phyloP scores from a whole-genome alignment of 1,140 invertebrate genomes.

The Zeugodacus cucurbitae region DNA sequence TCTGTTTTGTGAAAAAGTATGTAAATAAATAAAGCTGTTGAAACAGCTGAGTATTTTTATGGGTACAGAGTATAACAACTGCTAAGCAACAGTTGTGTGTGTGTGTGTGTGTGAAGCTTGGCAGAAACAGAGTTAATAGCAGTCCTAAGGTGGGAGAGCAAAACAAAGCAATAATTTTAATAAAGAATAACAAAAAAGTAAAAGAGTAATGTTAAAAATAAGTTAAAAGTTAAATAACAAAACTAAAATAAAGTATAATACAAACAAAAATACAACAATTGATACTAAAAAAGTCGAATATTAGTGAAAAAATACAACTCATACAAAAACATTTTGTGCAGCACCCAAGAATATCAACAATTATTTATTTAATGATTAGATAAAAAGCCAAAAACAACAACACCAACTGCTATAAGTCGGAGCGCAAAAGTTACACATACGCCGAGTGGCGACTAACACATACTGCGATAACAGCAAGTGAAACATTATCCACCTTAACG shows the following conservation, averaged over 20 bases:
- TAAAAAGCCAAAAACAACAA: neutral
- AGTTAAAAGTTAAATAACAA: neutral
- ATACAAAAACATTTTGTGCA: too few relatives aligned
- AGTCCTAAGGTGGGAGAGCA: neutral
- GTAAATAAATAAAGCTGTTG: neutral
- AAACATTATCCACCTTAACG: neutral
- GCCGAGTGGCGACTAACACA: neutral
- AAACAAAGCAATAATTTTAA: neutral
- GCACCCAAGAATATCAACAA: neutral
- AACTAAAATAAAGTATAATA: too few relatives aligned
- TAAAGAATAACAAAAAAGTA: neutral
- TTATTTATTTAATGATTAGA: slow-evolving; percentile 4
- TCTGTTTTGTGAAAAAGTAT: neutral
- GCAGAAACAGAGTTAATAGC: neutral
- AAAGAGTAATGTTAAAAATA: neutral
- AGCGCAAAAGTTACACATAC: neutral
- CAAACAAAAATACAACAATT: too few relatives aligned
- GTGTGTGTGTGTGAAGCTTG: neutral
- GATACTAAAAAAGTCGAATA: too few relatives aligned
- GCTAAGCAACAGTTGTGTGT: neutral
- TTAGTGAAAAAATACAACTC: too few relatives aligned
- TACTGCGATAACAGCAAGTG: neutral
- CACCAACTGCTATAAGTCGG: neutral
- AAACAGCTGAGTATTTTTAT: slow-evolving; percentile 1
- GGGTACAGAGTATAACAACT: neutral